phyloP scores from a whole-genome alignment of 2,797 vertebrate species.

The Clamator glandarius region DNA sequence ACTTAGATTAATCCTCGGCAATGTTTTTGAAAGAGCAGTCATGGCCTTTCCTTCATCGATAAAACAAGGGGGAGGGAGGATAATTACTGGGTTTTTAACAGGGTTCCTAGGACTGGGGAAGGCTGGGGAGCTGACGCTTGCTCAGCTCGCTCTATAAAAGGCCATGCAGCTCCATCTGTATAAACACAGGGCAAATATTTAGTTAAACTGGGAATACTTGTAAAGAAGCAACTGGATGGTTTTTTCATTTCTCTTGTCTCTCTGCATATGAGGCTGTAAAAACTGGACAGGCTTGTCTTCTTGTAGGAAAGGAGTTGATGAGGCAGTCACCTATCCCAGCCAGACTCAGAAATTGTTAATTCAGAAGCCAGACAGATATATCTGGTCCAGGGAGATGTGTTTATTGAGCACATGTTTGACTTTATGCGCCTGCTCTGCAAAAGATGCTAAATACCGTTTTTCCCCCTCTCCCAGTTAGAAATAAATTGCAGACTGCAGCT shows the following conservation, averaged over 20 bases:
- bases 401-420: background rate
- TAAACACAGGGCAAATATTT: constrained; percentile 45
- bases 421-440: background rate
- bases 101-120: background rate
- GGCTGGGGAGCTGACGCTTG: background rate
- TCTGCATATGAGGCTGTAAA: background rate
- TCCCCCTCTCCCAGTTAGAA: background rate
- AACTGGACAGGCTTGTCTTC: background rate
- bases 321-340: background rate
- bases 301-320: background rate
- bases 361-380: background rate
- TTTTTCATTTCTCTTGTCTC: background rate
- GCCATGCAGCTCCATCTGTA: constrained; percentile 1
- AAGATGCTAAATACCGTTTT: background rate
- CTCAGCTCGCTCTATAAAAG: constrained; percentile 7
- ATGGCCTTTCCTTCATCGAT: background rate
- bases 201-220: constrained; percentile 1
- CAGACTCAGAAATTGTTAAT: background rate
- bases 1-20: background rate
- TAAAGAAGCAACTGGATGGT: constrained; percentile 1
- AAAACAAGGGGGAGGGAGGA: background rate
- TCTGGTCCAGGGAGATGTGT: background rate
- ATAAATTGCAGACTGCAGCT: background rate
- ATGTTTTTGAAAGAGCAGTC: background rate
- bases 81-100: background rate